Percentiles rank a stretch among this genome's conserved stretches.
Evolutionary conservation across 2,888 invertebrate genomes (phyloP).

Genomic region (Yponomeuta evonymella): DNA sequence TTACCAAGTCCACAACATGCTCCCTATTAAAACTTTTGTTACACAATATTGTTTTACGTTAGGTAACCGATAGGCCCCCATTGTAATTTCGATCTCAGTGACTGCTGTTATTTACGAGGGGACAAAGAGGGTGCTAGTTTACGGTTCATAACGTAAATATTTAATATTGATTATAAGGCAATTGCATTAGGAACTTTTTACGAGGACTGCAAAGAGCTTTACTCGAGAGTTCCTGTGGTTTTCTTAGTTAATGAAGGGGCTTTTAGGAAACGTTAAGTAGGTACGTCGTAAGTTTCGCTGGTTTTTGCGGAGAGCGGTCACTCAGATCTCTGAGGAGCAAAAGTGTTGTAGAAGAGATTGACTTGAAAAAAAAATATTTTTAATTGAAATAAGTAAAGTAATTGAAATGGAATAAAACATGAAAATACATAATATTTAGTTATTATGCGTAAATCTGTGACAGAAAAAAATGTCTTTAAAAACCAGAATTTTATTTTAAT

Average conservation of each 20-base stretch:
- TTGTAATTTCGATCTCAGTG: not conserved
- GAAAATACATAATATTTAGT: no score
- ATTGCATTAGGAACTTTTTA: conserved; percentile 1
- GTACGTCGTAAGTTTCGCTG: not conserved
- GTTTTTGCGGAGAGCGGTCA: not conserved
- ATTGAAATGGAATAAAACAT: no score
- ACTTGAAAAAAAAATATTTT: no score
- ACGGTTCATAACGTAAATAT: not conserved
- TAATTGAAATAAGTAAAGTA: no score
- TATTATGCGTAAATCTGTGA: no score
- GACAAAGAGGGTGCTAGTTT: not conserved
- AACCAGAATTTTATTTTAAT: no score
- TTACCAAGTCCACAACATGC: conserved; percentile 55
- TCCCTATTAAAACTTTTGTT: conserved; percentile 52
- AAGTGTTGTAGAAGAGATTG: not conserved
- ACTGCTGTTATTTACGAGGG: not conserved
- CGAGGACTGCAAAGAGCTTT: not conserved
- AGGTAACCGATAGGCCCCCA: not conserved
- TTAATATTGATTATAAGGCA: not conserved
- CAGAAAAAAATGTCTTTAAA: no score
- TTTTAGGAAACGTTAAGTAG: not conserved
- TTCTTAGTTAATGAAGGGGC: not conserved
- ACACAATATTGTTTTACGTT: not conserved
- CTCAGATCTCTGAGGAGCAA: not conserved
- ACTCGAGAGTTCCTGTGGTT: not conserved